Evolutionary conservation across 2,797 vertebrate genomes (phyloP), one percentile per base, ranked within the genome.

Genomic region (Urosaurus nigricauda): DNA sequence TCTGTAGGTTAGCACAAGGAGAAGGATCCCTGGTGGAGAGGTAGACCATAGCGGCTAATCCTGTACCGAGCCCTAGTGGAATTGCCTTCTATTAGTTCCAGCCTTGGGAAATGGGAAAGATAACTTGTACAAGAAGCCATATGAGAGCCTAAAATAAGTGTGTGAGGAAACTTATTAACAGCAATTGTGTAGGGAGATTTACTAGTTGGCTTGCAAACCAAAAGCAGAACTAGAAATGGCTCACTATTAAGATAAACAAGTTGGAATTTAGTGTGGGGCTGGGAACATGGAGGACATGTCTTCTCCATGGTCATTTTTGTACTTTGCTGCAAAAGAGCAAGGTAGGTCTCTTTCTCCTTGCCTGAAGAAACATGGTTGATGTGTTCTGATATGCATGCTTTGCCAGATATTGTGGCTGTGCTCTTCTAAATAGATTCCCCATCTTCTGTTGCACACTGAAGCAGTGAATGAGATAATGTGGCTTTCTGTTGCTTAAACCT

Each of bases 151-250:
- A 87, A 87, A 87, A 87, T 75, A 74, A 60, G 32, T 5, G 7
- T 71, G 26, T 5, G 37, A 21, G 12, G 68, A 70, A 47, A 12
- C 29, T 51, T 87, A 60, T 87, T 87, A 73, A 87, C 63, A 82
- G 79, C 37, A 47, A 13, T 32, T 19, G 2, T 80, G n/a, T 71
- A 68, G 29, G 68, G 74, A 74, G 68, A 13, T 73, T 87, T 60
- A 47, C 53, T 81, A 53, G 53, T 13, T 63, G 63, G 53, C 9
- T 68, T 68, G 63, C 74, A 63, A 4, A 35, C 24, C 71, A 43
- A 47, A 74, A 60, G 43, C 70, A 47, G 17, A 73, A 60, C 26
- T 40, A 60, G 51, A 86, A 68, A 71, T 79, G 63, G n/a, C n/a
- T 35, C 37, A 17, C 24, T 35, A 13, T 56, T 37, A 60, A 17